Percentiles rank a stretch among this genome's conserved stretches.
Evolutionary conservation across 2,888 invertebrate genomes (phyloP).

Genomic region (Latrodectus hesperus): DNA sequence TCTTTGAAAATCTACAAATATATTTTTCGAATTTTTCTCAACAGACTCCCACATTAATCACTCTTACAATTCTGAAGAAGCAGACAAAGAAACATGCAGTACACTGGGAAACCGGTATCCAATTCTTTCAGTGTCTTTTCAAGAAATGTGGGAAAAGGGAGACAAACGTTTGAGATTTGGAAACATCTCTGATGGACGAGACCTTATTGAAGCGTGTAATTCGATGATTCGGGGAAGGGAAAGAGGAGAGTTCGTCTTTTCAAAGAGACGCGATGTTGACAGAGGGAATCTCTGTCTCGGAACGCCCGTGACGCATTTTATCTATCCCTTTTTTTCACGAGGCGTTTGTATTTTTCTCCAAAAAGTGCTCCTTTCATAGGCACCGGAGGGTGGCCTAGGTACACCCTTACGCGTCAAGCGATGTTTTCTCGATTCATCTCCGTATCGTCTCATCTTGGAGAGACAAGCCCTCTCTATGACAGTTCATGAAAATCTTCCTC

Average conservation of each 20-base stretch:
- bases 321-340: not conserved
- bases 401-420: slow-evolving; percentile 32
- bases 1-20: no score
- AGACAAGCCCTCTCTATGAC: slow-evolving; percentile 33
- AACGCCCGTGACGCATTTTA: slow-evolving; percentile 35
- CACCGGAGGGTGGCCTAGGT: slow-evolving; percentile 21
- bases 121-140: not conserved
- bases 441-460: slow-evolving; percentile 5
- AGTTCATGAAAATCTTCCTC: not conserved
- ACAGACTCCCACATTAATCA: no score
- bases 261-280: slow-evolving; percentile 14
- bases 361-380: not conserved
- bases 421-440: slow-evolving; percentile 37
- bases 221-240: slow-evolving; percentile 45
- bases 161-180: not conserved
- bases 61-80: no score
- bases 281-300: not conserved
- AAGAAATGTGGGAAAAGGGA: not conserved
- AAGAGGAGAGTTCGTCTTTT: slow-evolving; percentile 9
- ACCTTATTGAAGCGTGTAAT: slow-evolving; percentile 64
- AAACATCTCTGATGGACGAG: slow-evolving; percentile 23
- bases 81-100: no score
- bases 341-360: not conserved
- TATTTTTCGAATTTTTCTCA: no score
- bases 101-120: no score